Conservation (phyloP, 64 coral and sea anemone genomes). For the Exaiptasia diaphana region DNA sequence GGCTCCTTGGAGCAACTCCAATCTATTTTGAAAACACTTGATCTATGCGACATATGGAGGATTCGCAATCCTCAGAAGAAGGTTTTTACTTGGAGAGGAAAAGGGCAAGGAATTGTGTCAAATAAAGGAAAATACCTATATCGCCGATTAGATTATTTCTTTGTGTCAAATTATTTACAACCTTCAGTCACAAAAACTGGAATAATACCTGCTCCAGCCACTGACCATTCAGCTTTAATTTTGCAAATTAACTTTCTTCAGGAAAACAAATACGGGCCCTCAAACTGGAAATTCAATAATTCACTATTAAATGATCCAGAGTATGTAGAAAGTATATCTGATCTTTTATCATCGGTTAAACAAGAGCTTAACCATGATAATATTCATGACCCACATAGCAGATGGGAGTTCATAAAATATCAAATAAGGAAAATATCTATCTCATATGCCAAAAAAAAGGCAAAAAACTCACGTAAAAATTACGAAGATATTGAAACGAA, state of each 20-base stretch:
- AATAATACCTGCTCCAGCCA: conserved; percentile 1
- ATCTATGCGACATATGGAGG: conserved; percentile 33
- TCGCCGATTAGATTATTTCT: conserved; percentile 11
- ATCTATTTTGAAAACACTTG: neutral
- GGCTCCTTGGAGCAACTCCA: neutral
- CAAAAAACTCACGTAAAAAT: too few species aligned
- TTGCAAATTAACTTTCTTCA: neutral
- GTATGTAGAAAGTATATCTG: neutral
- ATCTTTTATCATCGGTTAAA: conserved; percentile 4
- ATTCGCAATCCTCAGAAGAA: conserved; percentile 34
- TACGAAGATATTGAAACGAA: too few species aligned
- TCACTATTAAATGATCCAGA: conserved; percentile 7
- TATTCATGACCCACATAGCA: neutral
- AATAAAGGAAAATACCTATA: neutral
- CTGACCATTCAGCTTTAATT: conserved; percentile 14
- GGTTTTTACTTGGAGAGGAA: conserved; percentile 17
- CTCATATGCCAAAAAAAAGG: neutral
- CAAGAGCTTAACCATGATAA: neutral
- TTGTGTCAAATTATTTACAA: conserved; percentile 1
- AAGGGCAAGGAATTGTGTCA: neutral
- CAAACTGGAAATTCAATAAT: neutral
- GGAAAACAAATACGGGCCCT: neutral
- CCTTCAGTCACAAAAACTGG: neutral
- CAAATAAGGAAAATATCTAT: neutral
- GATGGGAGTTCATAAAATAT: conserved; percentile 4